These are phyloP conservation scores for Thereva unica DNA, from an alignment of 2,888 invertebrate genomes.

Conservation along the genomic window DNA sequence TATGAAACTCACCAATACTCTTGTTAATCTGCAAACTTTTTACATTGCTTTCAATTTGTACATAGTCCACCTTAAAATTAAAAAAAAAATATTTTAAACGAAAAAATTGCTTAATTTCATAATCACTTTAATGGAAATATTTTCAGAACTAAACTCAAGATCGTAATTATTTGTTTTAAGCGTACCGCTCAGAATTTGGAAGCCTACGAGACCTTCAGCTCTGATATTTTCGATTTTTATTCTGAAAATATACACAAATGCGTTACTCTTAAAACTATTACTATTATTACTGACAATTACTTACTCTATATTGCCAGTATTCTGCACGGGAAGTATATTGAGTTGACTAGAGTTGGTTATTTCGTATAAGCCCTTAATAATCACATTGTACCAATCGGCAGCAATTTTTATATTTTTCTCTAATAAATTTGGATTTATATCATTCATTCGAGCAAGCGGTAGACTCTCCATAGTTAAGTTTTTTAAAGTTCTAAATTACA, in stretches of 20 bases:
- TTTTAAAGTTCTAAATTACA: slow-evolving; percentile 32
- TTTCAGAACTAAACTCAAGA: slow-evolving; percentile 31
- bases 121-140: slow-evolving; percentile 36
- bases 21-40: slow-evolving; percentile 14
- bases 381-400: slow-evolving; percentile 39
- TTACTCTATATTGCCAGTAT: slow-evolving; percentile 37
- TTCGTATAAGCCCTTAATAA: slow-evolving; percentile 37
- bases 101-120: not conserved
- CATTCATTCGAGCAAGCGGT: slow-evolving; percentile 37
- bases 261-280: not conserved
- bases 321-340: slow-evolving; percentile 37
- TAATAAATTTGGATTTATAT: slow-evolving; percentile 36
- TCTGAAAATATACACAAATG: slow-evolving; percentile 13
- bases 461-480: slow-evolving; percentile 34
- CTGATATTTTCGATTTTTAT: slow-evolving; percentile 36
- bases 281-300: not conserved
- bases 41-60: slow-evolving; percentile 10
- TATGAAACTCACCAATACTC: slow-evolving; percentile 20
- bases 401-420: slow-evolving; percentile 36
- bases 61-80: slow-evolving; percentile 35
- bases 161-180: slow-evolving; percentile 39
- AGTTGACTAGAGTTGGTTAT: slow-evolving; percentile 40
- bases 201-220: slow-evolving; percentile 36
- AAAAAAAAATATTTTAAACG: not conserved
- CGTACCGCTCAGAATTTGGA: slow-evolving; percentile 35